These are phyloP conservation scores for Tetragonisca angustula DNA, from an alignment of 2,888 invertebrate genomes.

Conservation along the genomic window DNA sequence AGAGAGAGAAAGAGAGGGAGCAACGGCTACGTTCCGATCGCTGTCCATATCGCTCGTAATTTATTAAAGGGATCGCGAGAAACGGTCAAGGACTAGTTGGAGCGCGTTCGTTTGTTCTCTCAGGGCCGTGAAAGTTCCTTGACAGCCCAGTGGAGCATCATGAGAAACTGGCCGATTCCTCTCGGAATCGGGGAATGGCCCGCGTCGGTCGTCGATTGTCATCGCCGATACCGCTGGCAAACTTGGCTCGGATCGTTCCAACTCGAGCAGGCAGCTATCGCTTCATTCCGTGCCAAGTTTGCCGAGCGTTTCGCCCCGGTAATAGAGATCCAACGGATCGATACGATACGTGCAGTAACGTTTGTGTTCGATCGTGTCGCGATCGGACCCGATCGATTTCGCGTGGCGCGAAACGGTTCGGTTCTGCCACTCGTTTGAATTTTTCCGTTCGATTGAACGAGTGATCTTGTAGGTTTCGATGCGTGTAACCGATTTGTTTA, in stretches of 20 bases:
- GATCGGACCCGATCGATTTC: conserved; percentile 37
- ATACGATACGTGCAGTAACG: conserved; percentile 34
- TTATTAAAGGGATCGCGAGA: conserved; percentile 69
- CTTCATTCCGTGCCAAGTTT: conserved; percentile 29
- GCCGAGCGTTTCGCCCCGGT: conserved; percentile 30
- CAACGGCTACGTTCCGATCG: conserved; percentile 44
- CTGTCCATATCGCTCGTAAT: conserved; percentile 50
- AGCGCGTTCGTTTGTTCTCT: conserved; percentile 46
- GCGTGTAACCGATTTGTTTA: background rate
- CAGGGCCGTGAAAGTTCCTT: conserved; percentile 71
- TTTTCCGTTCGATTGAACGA: background rate
- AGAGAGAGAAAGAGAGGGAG: background rate
- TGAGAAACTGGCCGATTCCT: conserved; percentile 63
- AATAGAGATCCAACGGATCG: conserved; percentile 52
- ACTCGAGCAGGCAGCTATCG: conserved; percentile 27
- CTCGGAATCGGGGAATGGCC: conserved; percentile 58
- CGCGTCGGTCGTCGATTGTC: conserved; percentile 61
- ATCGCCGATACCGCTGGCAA: conserved; percentile 70
- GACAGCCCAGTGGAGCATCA: conserved; percentile 61
- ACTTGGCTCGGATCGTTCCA: conserved; percentile 34
- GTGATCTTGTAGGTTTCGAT: background rate
- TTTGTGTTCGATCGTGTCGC: conserved; percentile 46
- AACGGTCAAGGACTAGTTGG: conserved; percentile 69
- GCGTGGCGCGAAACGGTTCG: conserved; percentile 1
- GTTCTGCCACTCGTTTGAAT: background rate